Evolutionary conservation across 2,113 vertebrate genomes (phyloP).

Genomic region (Vimba vimba): DNA sequence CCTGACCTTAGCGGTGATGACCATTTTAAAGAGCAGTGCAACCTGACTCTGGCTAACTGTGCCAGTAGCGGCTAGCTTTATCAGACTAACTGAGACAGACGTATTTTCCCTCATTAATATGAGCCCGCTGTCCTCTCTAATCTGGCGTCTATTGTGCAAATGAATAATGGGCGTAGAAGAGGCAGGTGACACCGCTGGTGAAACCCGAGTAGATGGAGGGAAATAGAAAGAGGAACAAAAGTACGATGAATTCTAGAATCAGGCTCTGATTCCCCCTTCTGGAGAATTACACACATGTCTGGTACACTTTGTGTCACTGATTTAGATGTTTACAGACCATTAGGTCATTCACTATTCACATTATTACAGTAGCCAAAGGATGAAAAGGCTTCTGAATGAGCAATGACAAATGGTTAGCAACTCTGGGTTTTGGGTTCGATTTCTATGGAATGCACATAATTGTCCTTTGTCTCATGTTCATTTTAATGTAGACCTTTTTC

Average conservation of each 20-base stretch:
- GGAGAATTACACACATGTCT: neutral
- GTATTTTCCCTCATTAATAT: conserved; percentile 22
- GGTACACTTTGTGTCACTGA: neutral
- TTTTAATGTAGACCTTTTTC: neutral
- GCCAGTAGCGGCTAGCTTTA: neutral
- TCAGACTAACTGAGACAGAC: neutral
- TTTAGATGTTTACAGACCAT: neutral
- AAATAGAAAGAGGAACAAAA: neutral
- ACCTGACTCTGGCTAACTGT: conserved; percentile 13
- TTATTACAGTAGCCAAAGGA: neutral
- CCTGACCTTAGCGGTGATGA: conserved; percentile 31
- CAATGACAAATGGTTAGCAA: neutral
- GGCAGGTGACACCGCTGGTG: conserved; percentile 23
- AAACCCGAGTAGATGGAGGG: conserved; percentile 22
- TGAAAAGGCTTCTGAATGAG: neutral
- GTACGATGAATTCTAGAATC: neutral
- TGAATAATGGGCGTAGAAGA: conserved; percentile 21
- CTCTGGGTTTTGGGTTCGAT: neutral
- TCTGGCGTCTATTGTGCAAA: conserved; percentile 27
- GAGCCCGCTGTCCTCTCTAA: neutral
- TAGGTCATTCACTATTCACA: neutral
- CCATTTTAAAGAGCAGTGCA: conserved; percentile 37
- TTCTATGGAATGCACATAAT: neutral
- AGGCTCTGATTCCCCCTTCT: conserved; percentile 5
- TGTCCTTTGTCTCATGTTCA: neutral